Conservation (phyloP, 2,797 vertebrate species). For the Anisognathus igniventris region DNA sequence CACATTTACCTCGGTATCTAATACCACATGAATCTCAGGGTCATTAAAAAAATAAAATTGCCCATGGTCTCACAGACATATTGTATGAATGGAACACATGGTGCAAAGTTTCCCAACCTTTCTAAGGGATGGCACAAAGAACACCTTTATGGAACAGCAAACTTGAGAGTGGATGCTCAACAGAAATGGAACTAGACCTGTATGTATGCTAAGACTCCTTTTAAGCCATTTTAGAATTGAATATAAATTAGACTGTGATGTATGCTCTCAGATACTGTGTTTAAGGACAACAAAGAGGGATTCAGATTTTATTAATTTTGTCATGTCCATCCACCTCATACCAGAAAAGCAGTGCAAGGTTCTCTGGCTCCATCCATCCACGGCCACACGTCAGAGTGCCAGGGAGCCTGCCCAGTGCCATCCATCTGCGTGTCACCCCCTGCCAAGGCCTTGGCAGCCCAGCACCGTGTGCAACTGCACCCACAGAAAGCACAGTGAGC, state of each 20-base stretch:
- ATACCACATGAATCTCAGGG: rapidly evolving
- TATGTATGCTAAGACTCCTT: neutral
- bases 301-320: neutral
- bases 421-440: rapidly evolving
- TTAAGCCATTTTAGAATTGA: neutral
- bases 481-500: neutral
- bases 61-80: neutral
- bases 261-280: neutral
- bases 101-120: neutral
- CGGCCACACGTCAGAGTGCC: rapidly evolving
- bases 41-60: too few relatives aligned
- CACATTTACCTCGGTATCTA: neutral
- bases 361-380: neutral
- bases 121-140: neutral
- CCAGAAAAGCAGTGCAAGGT: neutral
- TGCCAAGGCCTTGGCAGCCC: neutral
- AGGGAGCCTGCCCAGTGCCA: neutral
- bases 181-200: neutral
- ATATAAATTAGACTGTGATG: neutral
- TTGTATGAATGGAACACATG: neutral
- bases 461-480: rapidly evolving
- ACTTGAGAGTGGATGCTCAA: neutral
- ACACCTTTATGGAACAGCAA: neutral
- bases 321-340: neutral
- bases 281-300: neutral